Conservation (phyloP, 2,888 invertebrate genomes). For the Thereva nobilitata region DNA sequence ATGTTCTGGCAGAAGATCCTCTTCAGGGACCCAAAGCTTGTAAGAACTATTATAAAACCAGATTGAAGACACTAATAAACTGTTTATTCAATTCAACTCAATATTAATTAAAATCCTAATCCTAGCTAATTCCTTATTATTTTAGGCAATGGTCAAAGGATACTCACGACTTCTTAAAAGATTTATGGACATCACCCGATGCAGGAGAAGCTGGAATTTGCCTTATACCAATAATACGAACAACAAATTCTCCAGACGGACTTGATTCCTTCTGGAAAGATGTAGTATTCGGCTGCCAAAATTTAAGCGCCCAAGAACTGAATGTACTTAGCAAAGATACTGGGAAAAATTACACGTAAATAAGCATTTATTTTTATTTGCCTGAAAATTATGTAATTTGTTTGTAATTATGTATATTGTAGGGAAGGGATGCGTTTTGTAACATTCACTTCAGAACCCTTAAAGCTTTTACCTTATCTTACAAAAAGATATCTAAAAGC, state of each 20-base stretch:
- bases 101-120: too few species aligned
- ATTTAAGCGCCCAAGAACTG: constrained; percentile 53
- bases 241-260: constrained; percentile 52
- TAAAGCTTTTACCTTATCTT: constrained; percentile 69
- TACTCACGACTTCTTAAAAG: constrained; percentile 64
- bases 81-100: too few species aligned
- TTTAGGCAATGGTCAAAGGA: constrained; percentile 68
- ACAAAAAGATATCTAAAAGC: constrained; percentile 63
- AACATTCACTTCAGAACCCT: constrained; percentile 70
- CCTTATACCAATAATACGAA: constrained; percentile 57
- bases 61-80: too few species aligned
- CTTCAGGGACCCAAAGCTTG: too few species aligned
- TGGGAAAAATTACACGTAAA: constrained; percentile 56
- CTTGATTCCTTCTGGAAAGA: constrained; percentile 57
- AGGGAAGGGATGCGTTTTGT: constrained; percentile 69
- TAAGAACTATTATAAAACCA: too few species aligned
- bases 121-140: neutral
- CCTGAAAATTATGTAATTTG: neutral
- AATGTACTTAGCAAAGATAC: constrained; percentile 52
- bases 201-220: constrained; percentile 60
- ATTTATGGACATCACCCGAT: constrained; percentile 65
- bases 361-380: constrained; percentile 7
- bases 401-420: constrained; percentile 40
- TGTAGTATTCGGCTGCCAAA: constrained; percentile 58
- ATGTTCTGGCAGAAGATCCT: too few species aligned